Evolutionary conservation across 2,888 invertebrate genomes (phyloP).

Genomic region (Plagiodera versicolora): DNA sequence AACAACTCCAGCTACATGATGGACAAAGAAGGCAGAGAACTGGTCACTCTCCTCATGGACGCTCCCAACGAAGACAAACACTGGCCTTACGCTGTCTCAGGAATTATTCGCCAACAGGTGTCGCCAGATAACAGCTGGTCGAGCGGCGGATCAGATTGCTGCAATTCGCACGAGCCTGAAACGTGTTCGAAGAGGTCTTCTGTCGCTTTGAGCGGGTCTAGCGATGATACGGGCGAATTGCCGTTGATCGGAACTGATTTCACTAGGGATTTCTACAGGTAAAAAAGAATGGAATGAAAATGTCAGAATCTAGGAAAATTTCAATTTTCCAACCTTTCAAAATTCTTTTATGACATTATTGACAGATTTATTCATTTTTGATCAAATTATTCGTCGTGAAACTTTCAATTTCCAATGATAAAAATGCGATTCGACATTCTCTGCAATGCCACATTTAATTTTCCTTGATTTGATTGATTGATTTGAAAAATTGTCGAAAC

Average conservation of each 20-base stretch:
- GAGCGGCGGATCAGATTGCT: slow-evolving; percentile 58
- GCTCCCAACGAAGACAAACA: slow-evolving; percentile 59
- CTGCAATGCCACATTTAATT: too few species aligned
- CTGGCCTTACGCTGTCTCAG: slow-evolving; percentile 65
- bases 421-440: too few species aligned
- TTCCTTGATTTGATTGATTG: too few species aligned
- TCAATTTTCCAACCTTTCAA: too few species aligned
- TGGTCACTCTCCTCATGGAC: slow-evolving; percentile 60
- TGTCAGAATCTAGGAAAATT: too few species aligned
- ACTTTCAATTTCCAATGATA: too few species aligned
- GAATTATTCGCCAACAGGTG: slow-evolving; percentile 35
- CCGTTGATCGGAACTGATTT: slow-evolving; percentile 73
- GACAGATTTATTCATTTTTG: too few species aligned
- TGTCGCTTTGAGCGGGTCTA: slow-evolving; percentile 66
- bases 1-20: slow-evolving; percentile 65
- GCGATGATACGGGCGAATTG: slow-evolving; percentile 66
- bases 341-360: too few species aligned
- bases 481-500: too few species aligned
- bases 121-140: slow-evolving; percentile 66
- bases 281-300: slow-evolving; percentile 14
- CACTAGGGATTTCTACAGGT: slow-evolving; percentile 73
- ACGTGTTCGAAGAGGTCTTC: slow-evolving; percentile 71
- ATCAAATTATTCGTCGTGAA: too few species aligned
- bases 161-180: slow-evolving; percentile 55
- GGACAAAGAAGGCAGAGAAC: slow-evolving; percentile 68